These are phyloP conservation scores for Slavum lentiscoides DNA, from an alignment of 2,888 invertebrate species.

Conservation along the genomic window DNA sequence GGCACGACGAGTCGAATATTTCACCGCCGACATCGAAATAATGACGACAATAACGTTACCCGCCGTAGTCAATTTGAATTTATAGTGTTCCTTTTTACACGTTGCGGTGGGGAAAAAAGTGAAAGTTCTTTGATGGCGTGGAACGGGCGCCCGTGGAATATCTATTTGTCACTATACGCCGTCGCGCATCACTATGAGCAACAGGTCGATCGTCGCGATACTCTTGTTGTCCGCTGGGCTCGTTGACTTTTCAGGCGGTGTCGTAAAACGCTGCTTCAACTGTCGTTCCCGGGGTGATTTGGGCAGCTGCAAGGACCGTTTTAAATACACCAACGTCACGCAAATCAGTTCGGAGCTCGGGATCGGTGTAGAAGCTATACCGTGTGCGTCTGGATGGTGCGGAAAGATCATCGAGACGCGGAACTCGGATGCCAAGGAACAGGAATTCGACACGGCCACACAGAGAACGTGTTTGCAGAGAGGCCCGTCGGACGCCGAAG, in stretches of 20 bases:
- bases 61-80: not conserved
- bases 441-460: constrained; percentile 67
- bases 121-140: constrained; percentile 21
- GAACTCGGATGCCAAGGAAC: constrained; percentile 72
- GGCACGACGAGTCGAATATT: not conserved
- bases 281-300: constrained; percentile 86
- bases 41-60: not conserved
- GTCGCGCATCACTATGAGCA: constrained; percentile 3
- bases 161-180: not conserved
- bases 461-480: constrained; percentile 85
- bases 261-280: constrained; percentile 75
- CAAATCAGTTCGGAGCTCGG: constrained; percentile 71
- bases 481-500: constrained; percentile 85
- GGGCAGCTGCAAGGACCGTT: constrained; percentile 87
- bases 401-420: constrained; percentile 82
- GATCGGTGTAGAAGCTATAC: constrained; percentile 74
- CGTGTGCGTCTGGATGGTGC: constrained; percentile 91
- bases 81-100: not conserved
- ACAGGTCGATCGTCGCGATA: not conserved
- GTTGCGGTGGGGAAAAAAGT: constrained; percentile 19
- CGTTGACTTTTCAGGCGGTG: constrained; percentile 61
- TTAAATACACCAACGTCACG: constrained; percentile 73
- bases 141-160: not conserved
- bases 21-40: not conserved
- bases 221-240: not conserved